A percentile compares a stretch with the other conserved stretches of the same genome.
Evolutionary conservation across 2,888 invertebrate genomes (phyloP).

Genomic region (Campaea margaritaria): DNA sequence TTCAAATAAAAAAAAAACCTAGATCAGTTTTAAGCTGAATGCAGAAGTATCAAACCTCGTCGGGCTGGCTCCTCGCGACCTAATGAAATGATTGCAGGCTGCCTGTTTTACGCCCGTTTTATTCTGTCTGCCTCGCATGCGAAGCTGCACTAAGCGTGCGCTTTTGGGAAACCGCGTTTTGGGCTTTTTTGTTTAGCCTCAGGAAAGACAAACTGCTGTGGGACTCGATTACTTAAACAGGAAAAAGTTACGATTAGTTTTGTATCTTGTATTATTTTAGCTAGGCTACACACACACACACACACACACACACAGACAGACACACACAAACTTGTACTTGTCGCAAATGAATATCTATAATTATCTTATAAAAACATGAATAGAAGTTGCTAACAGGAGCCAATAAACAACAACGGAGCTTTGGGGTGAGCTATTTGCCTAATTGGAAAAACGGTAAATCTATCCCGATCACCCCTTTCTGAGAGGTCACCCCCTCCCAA

Average conservation of each 20-base stretch:
- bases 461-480: conserved; percentile 64
- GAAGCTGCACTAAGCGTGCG: conserved; percentile 53
- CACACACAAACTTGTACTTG: too few species aligned
- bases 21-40: neutral
- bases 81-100: conserved; percentile 76
- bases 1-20: too few species aligned
- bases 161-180: conserved; percentile 33
- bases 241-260: neutral
- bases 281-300: too few species aligned
- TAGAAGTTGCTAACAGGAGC: conserved; percentile 1
- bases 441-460: conserved; percentile 67
- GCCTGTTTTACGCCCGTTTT: conserved; percentile 82
- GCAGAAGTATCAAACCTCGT: conserved; percentile 60
- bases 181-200: conserved; percentile 21
- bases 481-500: conserved; percentile 63
- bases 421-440: conserved; percentile 58
- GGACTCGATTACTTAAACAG: neutral
- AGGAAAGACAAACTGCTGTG: conserved; percentile 20
- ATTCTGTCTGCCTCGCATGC: conserved; percentile 66
- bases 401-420: conserved; percentile 38
- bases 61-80: conserved; percentile 43
- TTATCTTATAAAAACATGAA: conserved; percentile 3
- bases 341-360: too few species aligned
- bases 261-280: too few species aligned
- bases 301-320: too few species aligned